These are phyloP conservation scores for Sphinx pinastri DNA, from an alignment of 2,888 invertebrate species.

Conservation along the genomic window DNA sequence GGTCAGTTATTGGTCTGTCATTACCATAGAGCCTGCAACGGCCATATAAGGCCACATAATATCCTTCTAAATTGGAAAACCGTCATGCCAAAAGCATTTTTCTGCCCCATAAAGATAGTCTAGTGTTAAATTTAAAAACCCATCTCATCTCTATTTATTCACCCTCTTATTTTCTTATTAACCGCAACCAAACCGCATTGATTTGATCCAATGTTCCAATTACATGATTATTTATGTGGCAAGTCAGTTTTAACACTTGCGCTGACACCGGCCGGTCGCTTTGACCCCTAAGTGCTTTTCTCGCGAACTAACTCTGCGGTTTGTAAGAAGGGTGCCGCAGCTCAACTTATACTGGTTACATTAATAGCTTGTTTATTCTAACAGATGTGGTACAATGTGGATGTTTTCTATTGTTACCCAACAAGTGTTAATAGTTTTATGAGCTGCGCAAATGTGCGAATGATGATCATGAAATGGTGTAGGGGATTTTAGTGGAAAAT, in stretches of 20 bases:
- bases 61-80: no score
- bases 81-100: no score
- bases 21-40: no score
- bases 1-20: no score
- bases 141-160: not conserved
- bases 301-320: not conserved
- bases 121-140: no score
- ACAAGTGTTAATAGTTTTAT: conserved; percentile 55
- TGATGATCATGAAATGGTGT: conserved; percentile 48
- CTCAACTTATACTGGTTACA: conserved; percentile 42
- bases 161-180: conserved; percentile 1
- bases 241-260: conserved; percentile 58
- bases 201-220: conserved; percentile 70
- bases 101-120: no score
- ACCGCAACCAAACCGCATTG: conserved; percentile 50
- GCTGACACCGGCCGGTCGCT: conserved; percentile 36
- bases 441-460: conserved; percentile 65
- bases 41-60: no score
- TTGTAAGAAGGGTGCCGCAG: conserved; percentile 27
- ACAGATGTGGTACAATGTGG: conserved; percentile 57
- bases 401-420: conserved; percentile 52
- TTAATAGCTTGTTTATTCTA: conserved; percentile 32
- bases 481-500: not conserved
- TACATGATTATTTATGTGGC: conserved; percentile 79
- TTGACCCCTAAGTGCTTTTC: conserved; percentile 38